phyloP scores from a whole-genome alignment of 1,140 invertebrate species.

The Drosophila pruinosa region DNA sequence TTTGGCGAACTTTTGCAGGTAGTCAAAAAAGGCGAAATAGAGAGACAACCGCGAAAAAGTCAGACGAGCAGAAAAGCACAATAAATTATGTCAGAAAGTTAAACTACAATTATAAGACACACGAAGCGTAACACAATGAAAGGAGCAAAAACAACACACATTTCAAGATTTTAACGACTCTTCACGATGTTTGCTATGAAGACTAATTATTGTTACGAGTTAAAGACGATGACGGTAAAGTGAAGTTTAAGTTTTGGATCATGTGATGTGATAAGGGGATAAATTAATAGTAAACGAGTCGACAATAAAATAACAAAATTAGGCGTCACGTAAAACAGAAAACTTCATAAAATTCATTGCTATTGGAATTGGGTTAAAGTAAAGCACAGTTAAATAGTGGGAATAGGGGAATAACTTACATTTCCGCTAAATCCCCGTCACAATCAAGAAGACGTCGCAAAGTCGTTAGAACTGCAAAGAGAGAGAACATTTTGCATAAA shows the following conservation, averaged over 20 bases:
- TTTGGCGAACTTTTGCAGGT: slow-evolving; percentile 42
- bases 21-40: slow-evolving; percentile 23
- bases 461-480: slow-evolving; percentile 44
- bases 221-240: slow-evolving; percentile 40
- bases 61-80: slow-evolving; percentile 37
- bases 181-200: slow-evolving; percentile 33
- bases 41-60: slow-evolving; percentile 13
- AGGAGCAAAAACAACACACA: slow-evolving; percentile 2
- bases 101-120: slow-evolving; percentile 72
- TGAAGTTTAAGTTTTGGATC: slow-evolving; percentile 45
- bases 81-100: slow-evolving; percentile 75
- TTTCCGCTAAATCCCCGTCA: slow-evolving; percentile 46
- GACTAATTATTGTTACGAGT: slow-evolving; percentile 59
- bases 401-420: slow-evolving; percentile 45
- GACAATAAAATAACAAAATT: slow-evolving; percentile 48
- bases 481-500: slow-evolving; percentile 50
- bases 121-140: slow-evolving; percentile 14
- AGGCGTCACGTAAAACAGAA: slow-evolving; percentile 16
- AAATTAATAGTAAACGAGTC: slow-evolving; percentile 48
- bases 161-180: slow-evolving; percentile 54
- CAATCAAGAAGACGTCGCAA: slow-evolving; percentile 23
- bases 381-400: slow-evolving; percentile 8
- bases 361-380: slow-evolving; percentile 55
- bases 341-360: slow-evolving; percentile 8
- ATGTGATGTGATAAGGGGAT: slow-evolving; percentile 30